Evolutionary conservation across 2,888 invertebrate species (phyloP).

Genomic region (Hypomecis punctinalis): DNA sequence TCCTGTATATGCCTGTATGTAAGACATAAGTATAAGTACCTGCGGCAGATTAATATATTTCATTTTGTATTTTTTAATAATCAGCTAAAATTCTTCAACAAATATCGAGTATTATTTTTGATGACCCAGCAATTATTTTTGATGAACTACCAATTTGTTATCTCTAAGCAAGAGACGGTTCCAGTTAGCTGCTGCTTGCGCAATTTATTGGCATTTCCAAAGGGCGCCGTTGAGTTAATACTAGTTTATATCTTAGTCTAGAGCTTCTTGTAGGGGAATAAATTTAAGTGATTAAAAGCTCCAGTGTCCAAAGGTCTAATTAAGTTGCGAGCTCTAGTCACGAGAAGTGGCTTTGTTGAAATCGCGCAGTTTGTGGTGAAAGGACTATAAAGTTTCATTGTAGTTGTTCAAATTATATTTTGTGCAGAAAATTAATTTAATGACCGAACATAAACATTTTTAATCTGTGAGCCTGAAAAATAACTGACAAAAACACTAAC

Average conservation of each 20-base stretch:
- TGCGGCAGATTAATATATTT: too few relatives aligned
- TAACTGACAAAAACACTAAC: too few relatives aligned
- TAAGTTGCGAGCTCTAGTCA: background rate
- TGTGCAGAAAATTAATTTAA: background rate
- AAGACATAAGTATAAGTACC: too few relatives aligned
- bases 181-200: background rate
- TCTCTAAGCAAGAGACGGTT: slow-evolving; percentile 1
- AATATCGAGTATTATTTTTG: too few relatives aligned
- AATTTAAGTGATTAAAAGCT: slow-evolving; percentile 15
- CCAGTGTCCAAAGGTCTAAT: background rate
- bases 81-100: too few relatives aligned
- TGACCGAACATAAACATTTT: too few relatives aligned
- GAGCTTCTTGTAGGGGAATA: slow-evolving; percentile 6
- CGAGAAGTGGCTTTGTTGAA: background rate
- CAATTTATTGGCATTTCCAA: slow-evolving; percentile 9
- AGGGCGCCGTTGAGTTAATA: slow-evolving; percentile 2
- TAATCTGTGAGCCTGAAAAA: too few relatives aligned
- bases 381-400: background rate
- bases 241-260: slow-evolving; percentile 12
- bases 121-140: too few relatives aligned
- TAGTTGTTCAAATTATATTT: background rate
- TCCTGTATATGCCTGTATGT: too few relatives aligned
- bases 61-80: too few relatives aligned
- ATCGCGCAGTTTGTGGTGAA: background rate
- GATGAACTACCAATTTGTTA: background rate